Percentiles rank a stretch among this genome's conserved stretches.
Conservation (phyloP, 2,888 invertebrate species). For the Ophioninae sp. region DNA sequence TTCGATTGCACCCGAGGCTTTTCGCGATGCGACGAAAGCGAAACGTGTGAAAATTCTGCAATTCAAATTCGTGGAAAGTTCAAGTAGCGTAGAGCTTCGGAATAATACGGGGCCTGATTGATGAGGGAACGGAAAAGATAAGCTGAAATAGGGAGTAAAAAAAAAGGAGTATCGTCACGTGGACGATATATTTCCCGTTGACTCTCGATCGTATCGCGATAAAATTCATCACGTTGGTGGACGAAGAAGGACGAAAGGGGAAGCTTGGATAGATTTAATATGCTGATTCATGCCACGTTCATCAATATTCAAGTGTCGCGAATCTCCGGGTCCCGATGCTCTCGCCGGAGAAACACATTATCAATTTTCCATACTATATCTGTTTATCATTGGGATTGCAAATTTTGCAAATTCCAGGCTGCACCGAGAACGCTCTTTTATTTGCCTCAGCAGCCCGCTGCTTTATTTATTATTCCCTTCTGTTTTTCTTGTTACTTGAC, state of each 20-base stretch:
- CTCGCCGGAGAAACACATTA: slow-evolving; percentile 55
- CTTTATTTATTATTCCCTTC: slow-evolving; percentile 49
- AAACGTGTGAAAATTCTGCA: not conserved
- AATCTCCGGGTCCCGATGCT: slow-evolving; percentile 40
- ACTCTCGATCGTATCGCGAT: slow-evolving; percentile 57
- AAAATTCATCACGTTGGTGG: slow-evolving; percentile 51
- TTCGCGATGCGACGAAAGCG: not conserved
- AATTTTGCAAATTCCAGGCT: slow-evolving; percentile 40
- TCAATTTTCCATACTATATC: slow-evolving; percentile 59
- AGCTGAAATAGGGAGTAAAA: slow-evolving; percentile 21
- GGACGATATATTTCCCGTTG: slow-evolving; percentile 49
- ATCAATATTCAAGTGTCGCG: slow-evolving; percentile 62
- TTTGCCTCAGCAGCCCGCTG: slow-evolving; percentile 9
- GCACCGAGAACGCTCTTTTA: slow-evolving; percentile 12
- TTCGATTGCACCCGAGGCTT: not conserved
- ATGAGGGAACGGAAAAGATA: slow-evolving; percentile 18
- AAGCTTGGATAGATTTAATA: slow-evolving; percentile 53
- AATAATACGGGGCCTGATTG: not conserved
- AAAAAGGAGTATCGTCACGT: slow-evolving; percentile 14
- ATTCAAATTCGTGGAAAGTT: not conserved
- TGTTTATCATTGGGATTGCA: slow-evolving; percentile 62
- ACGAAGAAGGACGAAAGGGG: slow-evolving; percentile 1
- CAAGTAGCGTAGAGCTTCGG: not conserved
- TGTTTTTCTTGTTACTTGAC: not conserved
- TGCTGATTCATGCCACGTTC: slow-evolving; percentile 62